Conservation (phyloP, 1,140 invertebrate genomes). For the Bradynema listronoti region DNA sequence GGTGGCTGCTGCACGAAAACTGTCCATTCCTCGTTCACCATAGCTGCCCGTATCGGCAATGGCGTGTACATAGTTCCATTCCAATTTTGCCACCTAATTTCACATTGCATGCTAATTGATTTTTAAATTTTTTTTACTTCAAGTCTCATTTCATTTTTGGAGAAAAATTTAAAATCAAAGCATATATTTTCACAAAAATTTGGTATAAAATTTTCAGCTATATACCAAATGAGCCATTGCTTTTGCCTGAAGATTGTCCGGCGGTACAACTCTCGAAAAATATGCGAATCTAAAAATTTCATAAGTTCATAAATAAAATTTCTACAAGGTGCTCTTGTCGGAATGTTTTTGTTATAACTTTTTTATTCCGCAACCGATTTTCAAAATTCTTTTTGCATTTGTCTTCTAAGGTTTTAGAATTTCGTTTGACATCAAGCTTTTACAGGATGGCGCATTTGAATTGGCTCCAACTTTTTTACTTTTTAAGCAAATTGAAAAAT, state of each 20-base stretch:
- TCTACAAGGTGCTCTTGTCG: too few relatives aligned
- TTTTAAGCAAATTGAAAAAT: too few relatives aligned
- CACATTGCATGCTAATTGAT: not conserved
- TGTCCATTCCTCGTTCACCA: conserved; percentile 64
- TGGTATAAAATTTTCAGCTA: not conserved
- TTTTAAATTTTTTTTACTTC: too few relatives aligned
- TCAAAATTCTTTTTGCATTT: conserved; percentile 1
- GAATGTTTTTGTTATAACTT: too few relatives aligned
- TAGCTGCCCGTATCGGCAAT: conserved; percentile 71
- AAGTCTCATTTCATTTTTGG: too few relatives aligned
- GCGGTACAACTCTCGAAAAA: conserved; percentile 69
- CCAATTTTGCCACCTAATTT: conserved; percentile 59
- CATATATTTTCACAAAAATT: conserved; percentile 1
- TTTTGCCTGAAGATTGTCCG: conserved; percentile 69
- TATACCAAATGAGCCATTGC: conserved; percentile 68
- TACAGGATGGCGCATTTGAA: too few relatives aligned
- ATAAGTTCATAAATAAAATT: conserved; percentile 13
- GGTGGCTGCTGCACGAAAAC: conserved; percentile 60
- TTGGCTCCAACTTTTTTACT: too few relatives aligned
- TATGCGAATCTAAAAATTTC: conserved; percentile 64
- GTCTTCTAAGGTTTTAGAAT: too few relatives aligned
- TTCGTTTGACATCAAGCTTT: too few relatives aligned
- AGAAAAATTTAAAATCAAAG: conserved; percentile 2
- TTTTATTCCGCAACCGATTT: not conserved
- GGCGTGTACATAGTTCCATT: conserved; percentile 71